phyloP scores from a whole-genome alignment of 2,797 vertebrate species.

The Hippoglossus hippoglossus region DNA sequence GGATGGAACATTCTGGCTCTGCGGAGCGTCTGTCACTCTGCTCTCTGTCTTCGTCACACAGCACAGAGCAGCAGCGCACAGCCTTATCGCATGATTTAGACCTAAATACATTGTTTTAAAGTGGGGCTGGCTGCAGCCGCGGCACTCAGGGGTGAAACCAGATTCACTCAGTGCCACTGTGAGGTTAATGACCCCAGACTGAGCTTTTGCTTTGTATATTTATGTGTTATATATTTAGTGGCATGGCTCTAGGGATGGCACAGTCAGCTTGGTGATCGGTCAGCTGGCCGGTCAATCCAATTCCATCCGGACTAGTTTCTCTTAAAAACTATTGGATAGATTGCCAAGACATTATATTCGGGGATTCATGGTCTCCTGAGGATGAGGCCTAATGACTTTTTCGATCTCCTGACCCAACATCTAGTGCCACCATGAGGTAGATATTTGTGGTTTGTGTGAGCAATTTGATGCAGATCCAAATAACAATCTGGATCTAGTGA shows the following conservation, averaged over 20 bases:
- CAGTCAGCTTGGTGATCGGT: background rate
- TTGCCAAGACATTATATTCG: background rate
- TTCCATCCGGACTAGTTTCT: conserved; percentile 12
- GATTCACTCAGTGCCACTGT: conserved; percentile 44
- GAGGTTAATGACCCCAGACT: conserved; percentile 37
- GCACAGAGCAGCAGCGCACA: conserved; percentile 49
- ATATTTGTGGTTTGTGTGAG: too few relatives aligned
- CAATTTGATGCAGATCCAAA: too few relatives aligned
- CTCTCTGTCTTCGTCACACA: conserved; percentile 74
- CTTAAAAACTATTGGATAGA: background rate
- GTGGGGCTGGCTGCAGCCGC: conserved; percentile 41
- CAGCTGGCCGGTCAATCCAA: background rate
- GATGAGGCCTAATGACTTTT: background rate
- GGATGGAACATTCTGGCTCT: conserved; percentile 80
- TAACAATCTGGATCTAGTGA: too few relatives aligned
- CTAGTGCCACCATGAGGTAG: background rate
- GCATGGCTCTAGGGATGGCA: background rate
- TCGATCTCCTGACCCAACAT: conserved; percentile 3
- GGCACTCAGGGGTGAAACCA: conserved; percentile 41
- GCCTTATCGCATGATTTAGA: conserved; percentile 68
- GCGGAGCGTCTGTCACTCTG: conserved; percentile 80
- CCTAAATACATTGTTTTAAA: conserved; percentile 66
- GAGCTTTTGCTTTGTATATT: conserved; percentile 9
- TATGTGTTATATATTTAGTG: background rate
- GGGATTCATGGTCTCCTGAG: background rate